phyloP scores from a whole-genome alignment of 2,888 invertebrate genomes.

The Mythimna ferrago region DNA sequence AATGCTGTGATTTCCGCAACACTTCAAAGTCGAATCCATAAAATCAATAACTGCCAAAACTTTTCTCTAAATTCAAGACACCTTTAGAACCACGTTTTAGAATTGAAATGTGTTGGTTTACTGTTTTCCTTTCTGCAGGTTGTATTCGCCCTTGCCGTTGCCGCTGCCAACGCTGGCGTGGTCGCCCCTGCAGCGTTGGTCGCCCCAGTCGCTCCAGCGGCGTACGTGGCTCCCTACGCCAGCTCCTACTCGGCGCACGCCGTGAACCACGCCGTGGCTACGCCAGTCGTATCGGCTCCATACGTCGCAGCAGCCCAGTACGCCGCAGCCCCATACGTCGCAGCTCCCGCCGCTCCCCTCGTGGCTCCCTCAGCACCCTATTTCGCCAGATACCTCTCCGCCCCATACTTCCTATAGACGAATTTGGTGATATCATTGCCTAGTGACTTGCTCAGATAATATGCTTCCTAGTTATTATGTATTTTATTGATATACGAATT shows the following conservation, averaged over 20 bases:
- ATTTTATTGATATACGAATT: conserved; percentile 61
- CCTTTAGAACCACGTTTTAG: neutral
- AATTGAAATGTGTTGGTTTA: conserved; percentile 5
- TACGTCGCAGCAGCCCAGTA: conserved; percentile 71
- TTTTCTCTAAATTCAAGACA: neutral
- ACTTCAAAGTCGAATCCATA: conserved; percentile 2
- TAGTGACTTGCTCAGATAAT: conserved; percentile 87
- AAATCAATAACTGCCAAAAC: neutral
- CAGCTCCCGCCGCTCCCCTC: conserved; percentile 67
- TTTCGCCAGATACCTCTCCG: conserved; percentile 77
- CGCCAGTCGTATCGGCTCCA: conserved; percentile 89
- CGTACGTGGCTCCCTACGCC: conserved; percentile 93
- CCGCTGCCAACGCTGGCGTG: conserved; percentile 79
- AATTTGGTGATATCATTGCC: conserved; percentile 86
- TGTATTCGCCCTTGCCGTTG: conserved; percentile 81
- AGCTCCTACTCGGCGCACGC: conserved; percentile 94
- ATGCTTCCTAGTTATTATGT: conserved; percentile 65
- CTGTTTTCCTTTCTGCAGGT: conserved; percentile 72
- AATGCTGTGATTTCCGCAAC: neutral
- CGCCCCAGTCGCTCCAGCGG: conserved; percentile 91
- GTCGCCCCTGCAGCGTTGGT: conserved; percentile 89
- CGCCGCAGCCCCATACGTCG: conserved; percentile 67
- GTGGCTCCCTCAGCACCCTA: conserved; percentile 68
- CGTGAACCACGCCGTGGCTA: conserved; percentile 94
- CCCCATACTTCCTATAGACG: conserved; percentile 83